These are phyloP conservation scores for Harmothoe impar DNA, from an alignment of 2,888 invertebrate genomes.

Conservation along the genomic window DNA sequence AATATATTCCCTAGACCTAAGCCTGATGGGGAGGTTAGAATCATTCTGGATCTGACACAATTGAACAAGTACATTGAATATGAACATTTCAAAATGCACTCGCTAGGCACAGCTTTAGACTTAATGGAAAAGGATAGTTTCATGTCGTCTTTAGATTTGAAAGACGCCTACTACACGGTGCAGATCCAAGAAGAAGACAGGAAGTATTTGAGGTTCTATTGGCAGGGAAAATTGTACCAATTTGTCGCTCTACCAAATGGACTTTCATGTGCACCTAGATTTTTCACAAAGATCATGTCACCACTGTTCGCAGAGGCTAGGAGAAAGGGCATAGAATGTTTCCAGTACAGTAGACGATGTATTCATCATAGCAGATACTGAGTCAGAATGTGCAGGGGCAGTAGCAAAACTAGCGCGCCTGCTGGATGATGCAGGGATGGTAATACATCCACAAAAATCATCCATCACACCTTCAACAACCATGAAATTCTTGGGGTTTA, in stretches of 20 bases:
- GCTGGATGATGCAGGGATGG: not conserved
- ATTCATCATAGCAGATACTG: not conserved
- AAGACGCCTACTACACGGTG: too few relatives aligned
- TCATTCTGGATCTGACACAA: too few relatives aligned
- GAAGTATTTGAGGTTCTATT: not conserved
- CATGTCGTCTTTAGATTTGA: not conserved
- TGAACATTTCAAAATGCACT: too few relatives aligned
- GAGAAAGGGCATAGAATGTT: not conserved
- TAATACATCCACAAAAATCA: not conserved
- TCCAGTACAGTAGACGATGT: too few relatives aligned
- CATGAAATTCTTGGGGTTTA: too few relatives aligned
- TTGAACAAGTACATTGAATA: slow-evolving; percentile 2
- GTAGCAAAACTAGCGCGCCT: too few relatives aligned
- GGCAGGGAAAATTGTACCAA: not conserved
- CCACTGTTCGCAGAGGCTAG: not conserved
- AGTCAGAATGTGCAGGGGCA: not conserved
- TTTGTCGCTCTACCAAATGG: too few relatives aligned
- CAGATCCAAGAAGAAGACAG: not conserved
- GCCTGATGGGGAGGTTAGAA: too few relatives aligned
- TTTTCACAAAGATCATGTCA: not conserved
- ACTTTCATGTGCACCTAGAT: not conserved
- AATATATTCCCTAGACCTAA: too few relatives aligned
- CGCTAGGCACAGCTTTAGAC: not conserved
- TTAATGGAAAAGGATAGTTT: not conserved
- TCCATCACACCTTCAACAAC: too few relatives aligned